phyloP scores from a whole-genome alignment of 2,888 invertebrate species.

The Fragum sueziense region DNA sequence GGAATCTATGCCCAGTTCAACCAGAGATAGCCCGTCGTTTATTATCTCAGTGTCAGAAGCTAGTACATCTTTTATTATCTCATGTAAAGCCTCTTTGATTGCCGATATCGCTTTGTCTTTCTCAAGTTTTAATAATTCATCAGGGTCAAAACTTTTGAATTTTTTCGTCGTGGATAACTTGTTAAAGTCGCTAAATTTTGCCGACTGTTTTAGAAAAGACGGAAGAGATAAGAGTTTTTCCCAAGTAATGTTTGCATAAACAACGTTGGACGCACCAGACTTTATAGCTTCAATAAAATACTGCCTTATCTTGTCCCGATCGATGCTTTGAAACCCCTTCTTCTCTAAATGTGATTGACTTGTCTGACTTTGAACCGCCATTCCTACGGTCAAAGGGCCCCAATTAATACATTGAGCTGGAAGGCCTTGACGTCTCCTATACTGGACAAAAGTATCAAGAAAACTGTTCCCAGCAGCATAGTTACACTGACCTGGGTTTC shows the following conservation, averaged over 20 bases:
- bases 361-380: constrained; percentile 36
- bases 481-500: constrained; percentile 66
- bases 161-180: neutral
- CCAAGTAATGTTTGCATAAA: constrained; percentile 38
- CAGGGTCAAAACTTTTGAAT: neutral
- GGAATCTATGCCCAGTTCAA: constrained; percentile 18
- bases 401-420: constrained; percentile 67
- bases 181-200: constrained; percentile 7
- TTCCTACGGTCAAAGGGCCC: constrained; percentile 67
- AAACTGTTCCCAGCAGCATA: constrained; percentile 69
- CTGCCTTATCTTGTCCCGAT: constrained; percentile 28
- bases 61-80: neutral
- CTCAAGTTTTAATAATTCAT: neutral
- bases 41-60: neutral
- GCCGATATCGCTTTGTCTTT: neutral
- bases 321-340: constrained; percentile 37
- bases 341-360: constrained; percentile 26
- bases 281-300: constrained; percentile 37
- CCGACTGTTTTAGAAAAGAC: neutral
- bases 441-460: constrained; percentile 61
- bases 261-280: constrained; percentile 28
- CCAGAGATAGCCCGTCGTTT: neutral
- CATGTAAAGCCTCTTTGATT: neutral
- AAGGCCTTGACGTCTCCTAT: constrained; percentile 48
- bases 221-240: constrained; percentile 30